These are phyloP conservation scores for Porites evermanni DNA, from an alignment of 92 coral and sea anemone species.

Conservation along the genomic window DNA sequence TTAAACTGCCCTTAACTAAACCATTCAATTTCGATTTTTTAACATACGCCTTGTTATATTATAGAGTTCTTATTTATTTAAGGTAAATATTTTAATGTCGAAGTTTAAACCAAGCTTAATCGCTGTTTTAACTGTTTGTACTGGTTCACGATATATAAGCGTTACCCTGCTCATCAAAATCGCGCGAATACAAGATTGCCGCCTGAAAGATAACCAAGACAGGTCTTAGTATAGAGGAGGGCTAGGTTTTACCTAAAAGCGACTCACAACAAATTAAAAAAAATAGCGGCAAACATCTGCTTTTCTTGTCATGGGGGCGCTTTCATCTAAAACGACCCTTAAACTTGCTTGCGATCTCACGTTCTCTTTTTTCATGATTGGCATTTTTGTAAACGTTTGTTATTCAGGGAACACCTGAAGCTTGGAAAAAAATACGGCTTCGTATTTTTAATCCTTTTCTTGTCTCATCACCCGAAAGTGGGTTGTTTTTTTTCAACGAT, in stretches of 20 bases:
- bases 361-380: conserved; percentile 16
- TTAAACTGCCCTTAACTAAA: background rate
- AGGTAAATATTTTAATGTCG: conserved; percentile 58
- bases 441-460: conserved; percentile 18
- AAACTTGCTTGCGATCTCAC: conserved; percentile 24
- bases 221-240: background rate
- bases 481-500: conserved; percentile 15
- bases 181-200: background rate
- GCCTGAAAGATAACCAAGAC: conserved; percentile 5
- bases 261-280: conserved; percentile 8
- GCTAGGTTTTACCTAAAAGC: background rate
- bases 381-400: conserved; percentile 1
- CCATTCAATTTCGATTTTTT: conserved; percentile 1
- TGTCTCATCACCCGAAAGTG: conserved; percentile 15
- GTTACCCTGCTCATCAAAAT: background rate
- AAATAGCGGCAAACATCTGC: conserved; percentile 34
- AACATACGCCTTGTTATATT: conserved; percentile 22
- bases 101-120: conserved; percentile 31
- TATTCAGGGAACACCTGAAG: conserved; percentile 35
- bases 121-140: conserved; percentile 8
- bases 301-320: conserved; percentile 10
- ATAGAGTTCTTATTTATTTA: conserved; percentile 64
- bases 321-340: conserved; percentile 14
- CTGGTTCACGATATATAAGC: background rate
- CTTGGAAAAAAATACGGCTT: background rate